phyloP scores from a whole-genome alignment of 2,113 vertebrate genomes.

The Stictonetta naevosa region DNA sequence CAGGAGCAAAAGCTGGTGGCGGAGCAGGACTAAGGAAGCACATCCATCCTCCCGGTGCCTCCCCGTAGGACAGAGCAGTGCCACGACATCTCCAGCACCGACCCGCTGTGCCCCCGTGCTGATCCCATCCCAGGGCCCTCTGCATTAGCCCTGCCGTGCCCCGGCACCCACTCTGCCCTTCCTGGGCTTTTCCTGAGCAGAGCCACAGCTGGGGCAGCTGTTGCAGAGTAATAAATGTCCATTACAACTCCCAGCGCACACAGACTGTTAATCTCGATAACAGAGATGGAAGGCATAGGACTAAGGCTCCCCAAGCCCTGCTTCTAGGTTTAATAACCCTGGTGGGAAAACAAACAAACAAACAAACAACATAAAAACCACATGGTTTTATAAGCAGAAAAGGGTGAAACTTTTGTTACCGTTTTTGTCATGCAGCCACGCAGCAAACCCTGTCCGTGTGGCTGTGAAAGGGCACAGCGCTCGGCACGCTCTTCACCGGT shows the following conservation, averaged over 20 bases:
- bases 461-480: not conserved
- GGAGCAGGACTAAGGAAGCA: not conserved
- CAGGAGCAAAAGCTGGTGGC: not conserved
- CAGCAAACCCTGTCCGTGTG: not conserved
- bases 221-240: not conserved
- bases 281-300: not conserved
- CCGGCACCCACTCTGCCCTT: not conserved
- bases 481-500: not conserved
- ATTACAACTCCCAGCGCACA: not conserved
- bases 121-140: not conserved
- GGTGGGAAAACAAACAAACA: no score
- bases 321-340: not conserved
- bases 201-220: not conserved
- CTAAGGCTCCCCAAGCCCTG: fast-evolving
- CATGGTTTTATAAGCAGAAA: not conserved
- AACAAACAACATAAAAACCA: no score
- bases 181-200: not conserved
- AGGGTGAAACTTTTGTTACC: not conserved
- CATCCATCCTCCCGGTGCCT: not conserved
- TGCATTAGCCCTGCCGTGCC: not conserved
- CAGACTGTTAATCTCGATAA: fast-evolving
- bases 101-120: not conserved
- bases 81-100: not conserved
- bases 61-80: not conserved
- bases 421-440: not conserved